These are phyloP conservation scores for Tiliacea aurago DNA, from an alignment of 2,888 invertebrate species.

Conservation along the genomic window DNA sequence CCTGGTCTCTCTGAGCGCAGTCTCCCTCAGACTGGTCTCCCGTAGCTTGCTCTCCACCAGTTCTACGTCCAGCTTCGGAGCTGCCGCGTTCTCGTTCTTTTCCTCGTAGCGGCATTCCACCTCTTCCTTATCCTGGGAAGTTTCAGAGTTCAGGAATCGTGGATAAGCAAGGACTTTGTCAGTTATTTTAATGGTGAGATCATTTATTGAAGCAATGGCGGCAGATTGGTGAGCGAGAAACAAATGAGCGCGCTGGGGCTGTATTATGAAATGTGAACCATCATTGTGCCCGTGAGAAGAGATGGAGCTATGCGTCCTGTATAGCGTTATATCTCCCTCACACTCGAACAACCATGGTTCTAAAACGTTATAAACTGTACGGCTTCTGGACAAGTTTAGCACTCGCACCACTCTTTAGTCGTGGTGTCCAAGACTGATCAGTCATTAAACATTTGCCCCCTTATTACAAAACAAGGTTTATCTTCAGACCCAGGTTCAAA, in stretches of 20 bases:
- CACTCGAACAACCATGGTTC: not conserved
- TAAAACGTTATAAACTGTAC: not conserved
- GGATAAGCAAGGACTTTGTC: not conserved
- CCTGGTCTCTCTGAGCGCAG: slow-evolving; percentile 91
- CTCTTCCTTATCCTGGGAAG: slow-evolving; percentile 84
- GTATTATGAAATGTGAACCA: not conserved
- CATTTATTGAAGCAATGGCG: not conserved
- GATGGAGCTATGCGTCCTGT: not conserved
- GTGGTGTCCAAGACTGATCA: not conserved
- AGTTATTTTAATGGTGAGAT: slow-evolving; percentile 12
- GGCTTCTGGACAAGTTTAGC: not conserved
- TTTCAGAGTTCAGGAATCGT: slow-evolving; percentile 20
- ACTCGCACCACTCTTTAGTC: not conserved
- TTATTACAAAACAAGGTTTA: too few species aligned
- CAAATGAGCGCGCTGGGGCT: not conserved
- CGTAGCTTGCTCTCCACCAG: slow-evolving; percentile 80
- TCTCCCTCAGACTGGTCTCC: slow-evolving; percentile 71
- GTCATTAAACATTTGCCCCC: too few species aligned
- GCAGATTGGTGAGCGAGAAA: not conserved
- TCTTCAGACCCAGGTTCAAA: too few species aligned
- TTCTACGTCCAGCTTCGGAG: slow-evolving; percentile 80
- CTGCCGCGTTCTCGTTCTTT: slow-evolving; percentile 85
- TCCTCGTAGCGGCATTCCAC: slow-evolving; percentile 89
- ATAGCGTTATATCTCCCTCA: not conserved
- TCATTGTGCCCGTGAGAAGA: not conserved